Evolutionary conservation across 2,888 invertebrate species (phyloP).

Genomic region (Epinotia nisella): DNA sequence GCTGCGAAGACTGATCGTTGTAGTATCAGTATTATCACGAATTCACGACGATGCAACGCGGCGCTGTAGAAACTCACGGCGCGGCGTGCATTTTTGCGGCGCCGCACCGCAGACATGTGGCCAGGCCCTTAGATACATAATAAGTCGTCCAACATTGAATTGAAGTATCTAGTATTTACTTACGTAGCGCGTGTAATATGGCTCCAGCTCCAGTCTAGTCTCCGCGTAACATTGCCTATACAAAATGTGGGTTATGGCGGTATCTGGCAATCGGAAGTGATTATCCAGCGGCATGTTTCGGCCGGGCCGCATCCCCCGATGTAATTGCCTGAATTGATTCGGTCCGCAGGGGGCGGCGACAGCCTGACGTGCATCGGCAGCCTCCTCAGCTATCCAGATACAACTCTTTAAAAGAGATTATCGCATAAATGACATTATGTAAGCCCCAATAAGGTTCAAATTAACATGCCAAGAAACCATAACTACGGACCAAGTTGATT

Average conservation of each 20-base stretch:
- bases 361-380: constrained; percentile 42
- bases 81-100: too few relatives aligned
- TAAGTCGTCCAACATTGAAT: too few relatives aligned
- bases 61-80: too few relatives aligned
- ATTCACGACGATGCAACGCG: too few relatives aligned
- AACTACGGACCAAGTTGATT: constrained; percentile 17
- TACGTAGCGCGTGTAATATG: too few relatives aligned
- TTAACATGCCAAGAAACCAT: background rate
- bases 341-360: constrained; percentile 55
- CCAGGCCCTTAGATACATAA: too few relatives aligned
- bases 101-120: too few relatives aligned
- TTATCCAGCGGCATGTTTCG: constrained; percentile 48
- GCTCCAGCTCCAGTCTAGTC: background rate
- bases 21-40: too few relatives aligned
- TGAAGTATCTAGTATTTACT: too few relatives aligned
- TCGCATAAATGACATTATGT: background rate
- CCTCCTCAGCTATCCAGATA: constrained; percentile 20
- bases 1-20: too few relatives aligned
- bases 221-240: background rate
- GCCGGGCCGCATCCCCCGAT: constrained; percentile 45
- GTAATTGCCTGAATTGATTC: constrained; percentile 55
- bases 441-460: background rate
- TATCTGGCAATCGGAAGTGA: constrained; percentile 50
- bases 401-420: background rate
- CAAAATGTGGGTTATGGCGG: constrained; percentile 15